phyloP scores from a whole-genome alignment of 2,888 invertebrate genomes.

The Prenolepis imparis region DNA sequence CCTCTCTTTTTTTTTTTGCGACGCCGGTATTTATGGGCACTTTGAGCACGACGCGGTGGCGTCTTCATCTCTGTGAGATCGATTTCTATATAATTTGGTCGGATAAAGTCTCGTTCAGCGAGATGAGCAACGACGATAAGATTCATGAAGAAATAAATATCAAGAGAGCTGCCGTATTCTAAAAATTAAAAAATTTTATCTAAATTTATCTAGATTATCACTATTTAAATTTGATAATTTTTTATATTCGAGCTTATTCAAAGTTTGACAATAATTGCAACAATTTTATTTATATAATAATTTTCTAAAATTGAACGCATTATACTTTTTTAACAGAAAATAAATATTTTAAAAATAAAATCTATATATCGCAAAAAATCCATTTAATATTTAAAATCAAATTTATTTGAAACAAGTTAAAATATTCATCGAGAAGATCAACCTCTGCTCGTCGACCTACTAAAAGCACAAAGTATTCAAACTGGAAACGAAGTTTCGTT shows the following conservation, averaged over 20 bases:
- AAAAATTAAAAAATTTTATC: too few relatives aligned
- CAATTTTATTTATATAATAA: not conserved
- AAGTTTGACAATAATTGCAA: not conserved
- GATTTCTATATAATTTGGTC: conserved; percentile 16
- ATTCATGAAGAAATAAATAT: conserved; percentile 26
- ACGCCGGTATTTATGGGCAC: conserved; percentile 52
- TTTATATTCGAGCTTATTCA: too few relatives aligned
- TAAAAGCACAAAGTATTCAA: conserved; percentile 21
- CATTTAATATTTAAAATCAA: not conserved
- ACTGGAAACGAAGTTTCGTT: conserved; percentile 53
- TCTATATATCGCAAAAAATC: not conserved
- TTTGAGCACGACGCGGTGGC: conserved; percentile 45
- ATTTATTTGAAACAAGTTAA: not conserved
- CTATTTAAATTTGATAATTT: too few relatives aligned
- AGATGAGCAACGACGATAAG: conserved; percentile 37
- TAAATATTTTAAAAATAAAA: not conserved
- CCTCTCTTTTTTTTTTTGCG: not conserved
- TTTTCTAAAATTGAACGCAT: too few relatives aligned
- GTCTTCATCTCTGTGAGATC: conserved; percentile 5
- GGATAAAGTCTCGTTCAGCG: not conserved
- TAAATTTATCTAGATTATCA: too few relatives aligned
- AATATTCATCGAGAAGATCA: not conserved
- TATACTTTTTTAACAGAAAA: not conserved
- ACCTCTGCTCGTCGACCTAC: not conserved
- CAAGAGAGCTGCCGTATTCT: not conserved